Evolutionary conservation across 2,888 invertebrate species (phyloP), one percentile per base, ranked within the genome.

Genomic region (Mylabris sibirica): DNA sequence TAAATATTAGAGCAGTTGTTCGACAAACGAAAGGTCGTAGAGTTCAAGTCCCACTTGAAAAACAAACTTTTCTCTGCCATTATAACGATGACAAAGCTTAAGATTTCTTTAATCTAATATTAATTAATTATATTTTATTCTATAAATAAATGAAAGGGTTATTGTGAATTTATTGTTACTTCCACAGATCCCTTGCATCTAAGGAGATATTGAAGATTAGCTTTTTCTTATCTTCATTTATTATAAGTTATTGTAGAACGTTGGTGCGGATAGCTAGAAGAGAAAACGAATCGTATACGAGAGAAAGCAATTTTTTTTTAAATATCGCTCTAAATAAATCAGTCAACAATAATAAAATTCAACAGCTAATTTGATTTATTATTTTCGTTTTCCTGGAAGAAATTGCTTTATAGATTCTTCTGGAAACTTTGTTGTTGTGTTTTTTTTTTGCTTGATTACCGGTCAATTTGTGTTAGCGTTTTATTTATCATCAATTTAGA

Each of bases 341-440:
- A 68, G 72, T 75, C 74, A 69, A 68, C 70, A 73, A 73, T 76
- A 76, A 76, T 76, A 75, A 76, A 68, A 66, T 73, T 70, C 65
- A 66, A 64, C 65, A 60, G 68, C 67, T 67, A 70, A 72, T 67
- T 70, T 70, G 68, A 72, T 74, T 74, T 70, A 72, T 65, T 61
- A 49, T 60, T 62, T 67, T 65, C 66, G 63, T 64, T 57, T 41
- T 22, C 6, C 8, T 26, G 3, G 9, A 12, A 22, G 53, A 53
- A 17, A 44, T 44, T 44, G n/a, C 44, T 20, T 49, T 20, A 20
- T 49, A 20, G 20, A 49, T 49, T 49, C 49, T 49, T 49, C 11
- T 3, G 1, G 44, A 17, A 17, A 44, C 44, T 44, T 44, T 44
- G 20, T 49, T 49, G 30, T 30, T 30, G 8, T 9, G 20, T n/a